Evolutionary conservation across 2,113 vertebrate species (phyloP), one percentile per base, ranked within the genome.

Genomic region (Hassar affinis): DNA sequence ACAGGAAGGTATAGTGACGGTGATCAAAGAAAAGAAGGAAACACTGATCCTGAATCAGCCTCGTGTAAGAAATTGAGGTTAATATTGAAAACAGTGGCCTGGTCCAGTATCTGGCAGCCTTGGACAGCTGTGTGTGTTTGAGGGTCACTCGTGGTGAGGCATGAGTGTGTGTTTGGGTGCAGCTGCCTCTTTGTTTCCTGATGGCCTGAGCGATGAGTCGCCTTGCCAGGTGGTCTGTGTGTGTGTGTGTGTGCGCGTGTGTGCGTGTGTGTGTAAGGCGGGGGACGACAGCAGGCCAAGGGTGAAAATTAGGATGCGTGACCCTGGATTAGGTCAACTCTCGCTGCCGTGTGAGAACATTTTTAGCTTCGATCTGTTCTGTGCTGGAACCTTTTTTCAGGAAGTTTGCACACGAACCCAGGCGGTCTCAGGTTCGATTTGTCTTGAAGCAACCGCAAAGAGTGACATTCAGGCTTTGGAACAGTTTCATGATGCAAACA

Each of bases 151-250:
- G 47, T 72, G 71, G 18, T 59, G n/a, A 82, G 79, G 54, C 54
- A 64, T 80, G 62, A 69, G 81, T 49, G 25, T 64, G 78, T 64
- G 1, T 69, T 38, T 2, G 51, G 51, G 42, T 85, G 76, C 78
- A 88, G 87, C 87, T 88, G 86, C 81, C 49, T 76, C 83, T 85
- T 87, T 88, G 87, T 84, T 81, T 84, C 47, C 18, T 82, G 66
- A 85, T 85, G 82, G 83, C 78, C 80, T 72, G 81, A 71, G 64
- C 76, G 33, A 47, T 78, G 80, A 81, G 80, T 85, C 45, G 82
- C 52, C 79, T 78, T 81, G 61, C 82, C 88, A 87, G 87, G 85
- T 87, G 86, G 56, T 27, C 47, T n/a, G 82, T 49, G 83, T 57
- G 81, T 61, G 81, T 47, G 66, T n/a, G 51, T 51, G 64, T 42